A percentile compares a stretch with the other conserved stretches of the same genome.
These are phyloP conservation scores for Nibea coibor DNA, from an alignment of 2,113 vertebrate species.

Conservation along the genomic window DNA sequence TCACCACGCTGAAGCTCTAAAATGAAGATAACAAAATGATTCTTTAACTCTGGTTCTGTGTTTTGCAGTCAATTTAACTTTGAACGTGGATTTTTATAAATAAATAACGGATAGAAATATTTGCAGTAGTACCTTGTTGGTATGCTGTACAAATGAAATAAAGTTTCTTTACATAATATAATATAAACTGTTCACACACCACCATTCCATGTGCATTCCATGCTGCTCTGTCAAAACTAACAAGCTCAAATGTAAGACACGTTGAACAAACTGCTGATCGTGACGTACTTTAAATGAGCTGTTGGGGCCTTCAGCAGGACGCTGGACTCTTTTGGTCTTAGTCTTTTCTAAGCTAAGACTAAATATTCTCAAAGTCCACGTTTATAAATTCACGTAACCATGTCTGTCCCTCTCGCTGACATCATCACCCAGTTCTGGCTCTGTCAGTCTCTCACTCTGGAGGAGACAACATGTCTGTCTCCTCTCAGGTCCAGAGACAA, in stretches of 20 bases:
- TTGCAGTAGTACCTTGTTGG: background rate
- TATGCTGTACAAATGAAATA: background rate
- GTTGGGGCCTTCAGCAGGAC: background rate
- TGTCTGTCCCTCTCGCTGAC: slow-evolving; percentile 39
- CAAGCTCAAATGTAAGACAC: background rate
- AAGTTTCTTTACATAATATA: background rate
- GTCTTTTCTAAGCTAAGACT: slow-evolving; percentile 25
- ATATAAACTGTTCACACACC: too few relatives aligned
- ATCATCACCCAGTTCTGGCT: slow-evolving; percentile 24
- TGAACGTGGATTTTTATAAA: background rate
- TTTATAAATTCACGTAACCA: slow-evolving; percentile 28
- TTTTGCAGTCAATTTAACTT: background rate
- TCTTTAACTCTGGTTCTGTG: background rate
- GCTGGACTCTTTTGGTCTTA: background rate
- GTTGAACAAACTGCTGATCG: background rate
- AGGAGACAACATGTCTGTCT: slow-evolving; percentile 71
- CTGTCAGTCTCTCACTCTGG: slow-evolving; percentile 11
- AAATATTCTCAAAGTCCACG: slow-evolving; percentile 16
- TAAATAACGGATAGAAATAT: background rate
- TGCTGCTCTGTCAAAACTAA: slow-evolving; percentile 1
- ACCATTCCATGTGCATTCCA: background rate
- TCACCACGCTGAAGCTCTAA: background rate
- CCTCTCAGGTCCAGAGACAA: slow-evolving; percentile 42
- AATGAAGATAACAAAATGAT: background rate
- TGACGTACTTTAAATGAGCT: slow-evolving; percentile 4